Base-by-base conservation (phyloP, 2,113 vertebrate genomes). In the Ursus arctos region DNA sequence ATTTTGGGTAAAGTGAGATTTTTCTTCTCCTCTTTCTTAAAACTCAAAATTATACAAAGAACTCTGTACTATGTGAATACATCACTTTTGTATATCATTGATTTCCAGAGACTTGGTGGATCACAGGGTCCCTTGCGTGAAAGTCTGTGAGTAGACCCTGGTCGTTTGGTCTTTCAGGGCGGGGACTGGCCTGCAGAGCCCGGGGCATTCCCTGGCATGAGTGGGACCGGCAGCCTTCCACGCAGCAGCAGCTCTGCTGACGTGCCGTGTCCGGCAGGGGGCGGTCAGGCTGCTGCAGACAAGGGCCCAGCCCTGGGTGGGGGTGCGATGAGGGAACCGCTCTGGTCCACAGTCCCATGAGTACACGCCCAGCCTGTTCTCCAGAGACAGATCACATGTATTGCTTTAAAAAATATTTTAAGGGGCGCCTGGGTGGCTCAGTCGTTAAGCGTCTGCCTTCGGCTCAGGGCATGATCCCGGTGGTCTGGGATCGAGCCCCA, bases 171-270 rank as follows among this genome's bases (percentile, higher is more conserved):
- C 69, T 82, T 19, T 47, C 12, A 28, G 49, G 55, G 40, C 10
- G 24, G 43, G 49, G 43, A n/a, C 8, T 24, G 49, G 63, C 61
- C 71, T 13, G 28, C 9, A 0, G 49, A 69, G 33, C 69, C 92
- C 47, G 21, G 36, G 22, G 13, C 0, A 0, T 8, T n/a, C 88
- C 59, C 72, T 24, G 21, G 31, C 8, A 5, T 1, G 36, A 26
- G 12, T 0, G 1, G 31, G 43, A 1, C 26, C 0, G 5, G 36
- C 16, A 11, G 24, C 4, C 12, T 33, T 11, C 33, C 1, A 28
- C 13, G 15, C 22, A 8, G 28, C 9, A 19, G 5, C 47, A 1
- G 1, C 6, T 5, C 31, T 9, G 51, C 49, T 13, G 22, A 67
- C 12, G 9, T 1, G 31, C 57, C 19, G 8, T 0, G 22, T 4